Evolutionary conservation across 92 coral and sea anemone genomes (phyloP).

Genomic region (Palythoa grandis): DNA sequence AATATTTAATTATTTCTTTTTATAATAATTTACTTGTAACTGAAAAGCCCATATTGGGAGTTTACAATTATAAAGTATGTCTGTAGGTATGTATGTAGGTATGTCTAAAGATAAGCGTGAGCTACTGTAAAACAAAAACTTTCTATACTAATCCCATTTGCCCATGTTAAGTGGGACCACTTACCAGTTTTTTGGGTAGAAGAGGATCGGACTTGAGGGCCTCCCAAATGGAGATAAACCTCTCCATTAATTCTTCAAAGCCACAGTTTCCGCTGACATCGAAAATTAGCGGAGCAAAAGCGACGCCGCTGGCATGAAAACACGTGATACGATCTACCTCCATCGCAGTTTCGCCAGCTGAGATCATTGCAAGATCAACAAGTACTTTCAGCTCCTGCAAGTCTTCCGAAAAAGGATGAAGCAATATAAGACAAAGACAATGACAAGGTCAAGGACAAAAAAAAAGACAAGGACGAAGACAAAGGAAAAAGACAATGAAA

Average conservation of each 20-base stretch:
- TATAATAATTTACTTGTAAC: no score
- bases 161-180: neutral
- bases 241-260: slow-evolving; percentile 48
- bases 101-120: no score
- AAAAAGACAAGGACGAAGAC: no score
- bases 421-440: neutral
- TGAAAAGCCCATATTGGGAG: no score
- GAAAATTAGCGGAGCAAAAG: slow-evolving; percentile 64
- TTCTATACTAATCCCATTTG: neutral
- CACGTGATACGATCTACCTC: slow-evolving; percentile 63
- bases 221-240: slow-evolving; percentile 63
- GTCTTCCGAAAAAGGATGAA: neutral
- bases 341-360: slow-evolving; percentile 71
- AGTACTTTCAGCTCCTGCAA: slow-evolving; percentile 61
- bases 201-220: slow-evolving; percentile 49
- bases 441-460: neutral
- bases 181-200: slow-evolving; percentile 48
- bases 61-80: no score
- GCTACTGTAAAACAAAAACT: neutral
- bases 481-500: no score
- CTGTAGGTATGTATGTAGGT: no score
- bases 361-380: slow-evolving; percentile 74
- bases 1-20: no score
- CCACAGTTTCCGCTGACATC: slow-evolving; percentile 23
- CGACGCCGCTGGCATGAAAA: slow-evolving; percentile 67